Base-by-base conservation (phyloP, 2,888 invertebrate species). In the Oscheius sp. region DNA sequence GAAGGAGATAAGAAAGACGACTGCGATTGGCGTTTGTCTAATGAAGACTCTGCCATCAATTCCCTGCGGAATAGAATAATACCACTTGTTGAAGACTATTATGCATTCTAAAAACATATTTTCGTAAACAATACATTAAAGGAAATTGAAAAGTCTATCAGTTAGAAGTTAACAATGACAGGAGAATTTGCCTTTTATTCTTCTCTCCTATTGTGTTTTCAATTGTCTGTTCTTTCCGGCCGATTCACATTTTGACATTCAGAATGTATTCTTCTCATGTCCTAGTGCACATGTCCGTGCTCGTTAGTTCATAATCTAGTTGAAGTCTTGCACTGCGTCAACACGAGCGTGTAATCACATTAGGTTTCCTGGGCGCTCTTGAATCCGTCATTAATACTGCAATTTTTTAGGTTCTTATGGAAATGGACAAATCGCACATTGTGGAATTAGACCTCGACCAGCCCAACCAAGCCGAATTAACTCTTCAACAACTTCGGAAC, bases 331-430 rank as follows among this genome's bases (percentile, higher is more conserved):
- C 58, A 23, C 9, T n/a, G 58, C 58, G 23, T 58, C 58, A 25
- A 58, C 58, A 58, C 58, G 25, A 18, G 58, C 58, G 58, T 58
- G 58, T 58, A 58, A 58, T 58, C 58, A 58, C 18, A 58, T 58
- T 58, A 58, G 58, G 58, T 29, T 25, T 29, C 58, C 58, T 29
- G 27, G 35, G 27, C 12, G 58, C 58, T 29, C 13, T 29, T 29
- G 58, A 27, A 49, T 49, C 49, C 29, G 35, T 35, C 21, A 29
- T 59, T 59, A n/a, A 16, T 29, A 16, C 41, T 12, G 27, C 21
- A 16, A n/a, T n/a, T 45, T 76, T 81, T 18, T 74, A 81, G 81
- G 78, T 81, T 29, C 63, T 82, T 53, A 74, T 83, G 84, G 83
- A 82, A 69, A 76, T 85, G 76, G 82, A 86, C 45, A 74, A 76